These are phyloP conservation scores for Tanytarsus gracilentus DNA, from an alignment of 2,888 invertebrate species.

Conservation along the genomic window DNA sequence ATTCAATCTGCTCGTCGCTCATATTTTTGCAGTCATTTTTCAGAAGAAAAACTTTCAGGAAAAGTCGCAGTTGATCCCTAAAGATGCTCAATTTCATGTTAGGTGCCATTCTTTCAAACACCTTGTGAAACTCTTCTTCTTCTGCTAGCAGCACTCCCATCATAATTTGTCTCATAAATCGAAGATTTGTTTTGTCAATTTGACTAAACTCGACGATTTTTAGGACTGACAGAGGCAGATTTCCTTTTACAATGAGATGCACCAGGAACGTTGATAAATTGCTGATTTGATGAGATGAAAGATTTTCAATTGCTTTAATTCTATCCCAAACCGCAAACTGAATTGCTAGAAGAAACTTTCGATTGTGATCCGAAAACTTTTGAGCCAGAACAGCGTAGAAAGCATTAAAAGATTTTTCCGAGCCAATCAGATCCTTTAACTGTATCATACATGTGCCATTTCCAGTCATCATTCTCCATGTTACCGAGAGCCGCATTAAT, in stretches of 20 bases:
- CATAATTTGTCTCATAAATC: slow-evolving; percentile 69
- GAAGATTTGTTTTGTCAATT: slow-evolving; percentile 67
- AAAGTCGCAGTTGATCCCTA: slow-evolving; percentile 72
- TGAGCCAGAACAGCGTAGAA: slow-evolving; percentile 76
- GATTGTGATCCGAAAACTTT: slow-evolving; percentile 73
- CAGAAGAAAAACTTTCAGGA: slow-evolving; percentile 78
- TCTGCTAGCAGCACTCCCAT: slow-evolving; percentile 62
- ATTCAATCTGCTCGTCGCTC: slow-evolving; percentile 42
- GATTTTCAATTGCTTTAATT: slow-evolving; percentile 64
- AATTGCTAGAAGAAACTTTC: slow-evolving; percentile 79
- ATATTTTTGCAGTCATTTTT: slow-evolving; percentile 49
- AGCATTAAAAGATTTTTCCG: slow-evolving; percentile 72
- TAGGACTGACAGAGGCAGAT: slow-evolving; percentile 69
- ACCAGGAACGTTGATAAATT: slow-evolving; percentile 73
- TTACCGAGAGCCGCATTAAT: slow-evolving; percentile 95
- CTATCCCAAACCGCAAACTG: slow-evolving; percentile 90
- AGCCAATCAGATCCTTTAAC: slow-evolving; percentile 99
- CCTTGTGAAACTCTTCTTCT: slow-evolving; percentile 44
- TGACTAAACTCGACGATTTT: slow-evolving; percentile 87
- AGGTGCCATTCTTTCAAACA: slow-evolving; percentile 64
- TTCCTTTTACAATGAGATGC: slow-evolving; percentile 69
- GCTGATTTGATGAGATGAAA: slow-evolving; percentile 52
- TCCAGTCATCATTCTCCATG: slow-evolving; percentile 94
- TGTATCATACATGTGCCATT: slow-evolving; percentile 98
- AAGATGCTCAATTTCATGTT: slow-evolving; percentile 69